Percentiles rank a stretch among this genome's conserved stretches.
Conservation (phyloP, 2,113 vertebrate species). For the Sapajus apella region DNA sequence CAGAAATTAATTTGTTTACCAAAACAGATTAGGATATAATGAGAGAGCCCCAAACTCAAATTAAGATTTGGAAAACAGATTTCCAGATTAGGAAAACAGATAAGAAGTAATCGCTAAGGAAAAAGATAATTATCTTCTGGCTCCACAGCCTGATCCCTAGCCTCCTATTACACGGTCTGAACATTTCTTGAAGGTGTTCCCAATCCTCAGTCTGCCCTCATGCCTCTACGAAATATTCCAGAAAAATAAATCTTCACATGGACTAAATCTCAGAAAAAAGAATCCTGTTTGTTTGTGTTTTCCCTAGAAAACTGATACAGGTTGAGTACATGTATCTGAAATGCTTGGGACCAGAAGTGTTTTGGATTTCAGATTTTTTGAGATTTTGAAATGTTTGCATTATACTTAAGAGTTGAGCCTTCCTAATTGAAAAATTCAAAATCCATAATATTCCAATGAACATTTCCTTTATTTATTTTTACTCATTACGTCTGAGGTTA, state of each 20-base stretch:
- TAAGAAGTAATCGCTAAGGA: not conserved
- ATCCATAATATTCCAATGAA: not conserved
- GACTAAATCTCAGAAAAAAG: constrained; percentile 48
- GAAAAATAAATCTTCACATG: constrained; percentile 36
- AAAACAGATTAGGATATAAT: not conserved
- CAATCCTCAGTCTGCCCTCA: not conserved
- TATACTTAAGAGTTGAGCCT: not conserved
- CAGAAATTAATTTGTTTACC: not conserved
- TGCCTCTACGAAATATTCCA: not conserved
- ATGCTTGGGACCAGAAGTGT: not conserved
- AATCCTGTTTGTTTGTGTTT: not conserved
- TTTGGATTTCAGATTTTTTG: not conserved
- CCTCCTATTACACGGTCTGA: not conserved
- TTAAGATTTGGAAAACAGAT: not conserved
- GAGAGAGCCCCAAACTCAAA: not conserved
- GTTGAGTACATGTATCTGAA: not conserved
- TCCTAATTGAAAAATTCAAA: not conserved
- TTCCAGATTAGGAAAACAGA: not conserved
- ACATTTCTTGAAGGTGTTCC: not conserved
- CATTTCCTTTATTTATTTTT: too few species aligned
- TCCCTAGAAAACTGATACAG: not conserved
- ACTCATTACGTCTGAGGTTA: too few species aligned
- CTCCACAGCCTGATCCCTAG: not conserved
- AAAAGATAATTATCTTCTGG: not conserved
- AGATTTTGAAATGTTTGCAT: not conserved